Percentiles rank a stretch among this genome's conserved stretches.
phyloP scores from a whole-genome alignment of 2,797 vertebrate species.

The Avahi laniger region DNA sequence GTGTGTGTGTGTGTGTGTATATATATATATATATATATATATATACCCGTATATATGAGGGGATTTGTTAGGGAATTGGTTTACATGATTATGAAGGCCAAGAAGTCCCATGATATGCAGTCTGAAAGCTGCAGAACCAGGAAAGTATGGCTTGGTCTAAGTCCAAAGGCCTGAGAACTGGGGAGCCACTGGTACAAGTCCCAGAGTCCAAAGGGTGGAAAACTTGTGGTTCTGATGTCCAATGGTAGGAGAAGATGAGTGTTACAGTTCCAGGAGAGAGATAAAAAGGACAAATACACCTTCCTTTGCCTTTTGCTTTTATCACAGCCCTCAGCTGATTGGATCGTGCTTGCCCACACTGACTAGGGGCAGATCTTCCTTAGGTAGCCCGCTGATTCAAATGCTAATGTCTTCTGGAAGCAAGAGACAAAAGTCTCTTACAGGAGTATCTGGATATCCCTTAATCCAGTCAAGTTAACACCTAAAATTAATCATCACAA shows the following conservation, averaged over 20 bases:
- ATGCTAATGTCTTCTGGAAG: not conserved
- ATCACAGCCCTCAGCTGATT: too few species aligned
- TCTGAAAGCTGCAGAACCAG: not conserved
- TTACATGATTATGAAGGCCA: not conserved
- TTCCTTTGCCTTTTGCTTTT: not conserved
- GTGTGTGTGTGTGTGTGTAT: fast-evolving
- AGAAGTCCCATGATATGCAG: not conserved
- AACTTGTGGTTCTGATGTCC: not conserved
- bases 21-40: fast-evolving
- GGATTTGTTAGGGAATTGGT: not conserved
- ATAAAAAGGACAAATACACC: not conserved
- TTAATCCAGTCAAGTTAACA: not conserved
- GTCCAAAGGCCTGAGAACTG: not conserved
- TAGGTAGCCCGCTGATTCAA: not conserved
- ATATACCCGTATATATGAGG: too few species aligned
- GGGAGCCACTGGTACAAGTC: not conserved
- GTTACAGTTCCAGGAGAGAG: not conserved
- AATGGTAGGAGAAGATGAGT: not conserved
- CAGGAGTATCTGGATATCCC: not conserved
- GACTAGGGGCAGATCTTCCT: not conserved
- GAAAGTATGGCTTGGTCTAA: not conserved
- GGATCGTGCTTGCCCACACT: not conserved
- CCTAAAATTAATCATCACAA: not conserved
- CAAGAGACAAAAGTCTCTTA: too few species aligned
- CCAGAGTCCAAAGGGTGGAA: not conserved